Evolutionary conservation across 2,888 invertebrate genomes (phyloP).

Genomic region (Leptinotarsa peninsularis): DNA sequence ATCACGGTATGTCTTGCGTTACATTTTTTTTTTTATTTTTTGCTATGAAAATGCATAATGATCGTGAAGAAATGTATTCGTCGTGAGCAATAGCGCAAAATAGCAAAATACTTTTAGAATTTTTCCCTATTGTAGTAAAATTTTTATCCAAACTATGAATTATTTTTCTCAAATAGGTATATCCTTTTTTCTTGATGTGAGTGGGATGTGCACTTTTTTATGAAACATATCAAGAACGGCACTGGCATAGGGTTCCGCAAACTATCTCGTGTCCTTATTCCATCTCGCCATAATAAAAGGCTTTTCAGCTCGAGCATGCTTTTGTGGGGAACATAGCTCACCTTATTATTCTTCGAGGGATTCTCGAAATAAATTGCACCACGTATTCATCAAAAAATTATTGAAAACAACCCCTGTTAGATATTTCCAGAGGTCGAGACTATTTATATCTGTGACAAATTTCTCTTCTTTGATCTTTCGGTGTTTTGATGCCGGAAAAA

Average conservation of each 20-base stretch:
- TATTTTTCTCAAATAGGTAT: too few species aligned
- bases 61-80: too few species aligned
- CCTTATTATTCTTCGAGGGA: constrained; percentile 42
- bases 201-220: too few species aligned
- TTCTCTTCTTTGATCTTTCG: neutral
- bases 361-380: constrained; percentile 39
- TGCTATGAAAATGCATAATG: too few species aligned
- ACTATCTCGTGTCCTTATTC: constrained; percentile 38
- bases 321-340: constrained; percentile 38
- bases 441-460: constrained; percentile 6
- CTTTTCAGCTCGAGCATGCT: constrained; percentile 42
- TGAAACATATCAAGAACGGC: neutral
- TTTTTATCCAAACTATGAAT: too few species aligned
- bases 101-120: too few species aligned
- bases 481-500: neutral
- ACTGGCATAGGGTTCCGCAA: neutral
- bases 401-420: constrained; percentile 39
- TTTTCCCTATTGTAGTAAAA: too few species aligned
- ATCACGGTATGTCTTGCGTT: too few species aligned
- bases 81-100: too few species aligned
- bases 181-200: too few species aligned
- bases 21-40: too few species aligned
- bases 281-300: constrained; percentile 41
- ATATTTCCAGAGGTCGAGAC: constrained; percentile 9
- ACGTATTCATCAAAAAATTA: constrained; percentile 44